Conservation (phyloP, 2,113 vertebrate species). For the Crotalus viridis region DNA sequence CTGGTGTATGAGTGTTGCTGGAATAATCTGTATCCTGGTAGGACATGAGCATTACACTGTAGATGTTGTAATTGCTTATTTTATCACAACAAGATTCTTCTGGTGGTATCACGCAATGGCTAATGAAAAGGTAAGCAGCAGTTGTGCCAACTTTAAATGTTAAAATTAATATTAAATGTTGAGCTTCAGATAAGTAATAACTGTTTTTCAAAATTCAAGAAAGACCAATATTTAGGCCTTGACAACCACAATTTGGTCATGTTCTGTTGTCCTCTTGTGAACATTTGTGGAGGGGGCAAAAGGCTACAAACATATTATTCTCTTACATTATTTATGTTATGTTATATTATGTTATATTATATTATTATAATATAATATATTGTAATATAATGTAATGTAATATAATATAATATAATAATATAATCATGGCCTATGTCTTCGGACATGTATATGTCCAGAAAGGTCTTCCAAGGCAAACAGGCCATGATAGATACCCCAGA, state of each 20-base stretch:
- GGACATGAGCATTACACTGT: constrained; percentile 96
- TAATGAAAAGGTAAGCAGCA: constrained; percentile 84
- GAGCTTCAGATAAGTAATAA: background rate
- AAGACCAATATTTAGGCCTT: too few relatives aligned
- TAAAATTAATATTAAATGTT: background rate
- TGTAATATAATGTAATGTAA: too few relatives aligned
- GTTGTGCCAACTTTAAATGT: background rate
- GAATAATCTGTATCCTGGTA: constrained; percentile 90
- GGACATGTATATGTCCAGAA: background rate
- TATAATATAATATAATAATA: too few relatives aligned
- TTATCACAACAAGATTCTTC: constrained; percentile 92
- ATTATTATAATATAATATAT: too few relatives aligned
- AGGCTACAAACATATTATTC: too few relatives aligned
- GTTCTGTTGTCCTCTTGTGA: too few relatives aligned
- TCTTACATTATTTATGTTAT: too few relatives aligned
- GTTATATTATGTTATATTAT: too few relatives aligned
- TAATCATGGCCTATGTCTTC: background rate
- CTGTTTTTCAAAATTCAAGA: background rate
- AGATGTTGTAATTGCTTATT: constrained; percentile 93
- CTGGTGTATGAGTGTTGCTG: constrained; percentile 91
- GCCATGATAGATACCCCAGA: background rate
- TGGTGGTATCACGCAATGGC: constrained; percentile 99
- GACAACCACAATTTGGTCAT: too few relatives aligned
- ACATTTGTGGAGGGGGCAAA: too few relatives aligned
- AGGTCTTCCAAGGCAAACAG: too few relatives aligned